Conservation (phyloP, 1,140 invertebrate species). For the Listronotus oregonensis region DNA sequence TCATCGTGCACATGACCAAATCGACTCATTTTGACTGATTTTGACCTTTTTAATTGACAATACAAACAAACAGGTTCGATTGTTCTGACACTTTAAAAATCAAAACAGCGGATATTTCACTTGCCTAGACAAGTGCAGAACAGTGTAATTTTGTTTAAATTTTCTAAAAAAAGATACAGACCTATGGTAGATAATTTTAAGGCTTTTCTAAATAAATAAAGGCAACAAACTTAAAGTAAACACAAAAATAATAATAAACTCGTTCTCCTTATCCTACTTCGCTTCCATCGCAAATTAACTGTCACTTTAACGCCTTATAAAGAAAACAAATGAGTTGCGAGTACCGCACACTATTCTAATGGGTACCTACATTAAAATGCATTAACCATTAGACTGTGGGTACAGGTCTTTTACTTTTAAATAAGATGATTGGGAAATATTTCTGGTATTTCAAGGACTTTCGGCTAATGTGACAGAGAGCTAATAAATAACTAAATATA, state of each 20-base stretch:
- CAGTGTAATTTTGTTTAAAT: too few relatives aligned
- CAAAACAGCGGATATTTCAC: too few relatives aligned
- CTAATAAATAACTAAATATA: not conserved
- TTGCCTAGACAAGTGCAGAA: too few relatives aligned
- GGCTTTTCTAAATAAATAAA: too few relatives aligned
- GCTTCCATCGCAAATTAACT: not conserved
- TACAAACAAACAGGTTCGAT: too few relatives aligned
- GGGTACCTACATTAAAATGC: conserved; percentile 9
- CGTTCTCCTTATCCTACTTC: conserved; percentile 18
- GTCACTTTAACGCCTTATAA: conserved; percentile 3
- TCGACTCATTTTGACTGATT: too few relatives aligned
- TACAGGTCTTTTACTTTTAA: conserved; percentile 20
- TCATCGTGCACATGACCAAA: too few relatives aligned
- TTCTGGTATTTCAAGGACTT: conserved; percentile 19
- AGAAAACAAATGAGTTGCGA: not conserved
- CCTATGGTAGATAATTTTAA: too few relatives aligned
- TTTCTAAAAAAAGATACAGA: too few relatives aligned
- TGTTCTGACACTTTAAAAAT: too few relatives aligned
- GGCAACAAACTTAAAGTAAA: conserved; percentile 7
- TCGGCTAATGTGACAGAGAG: not conserved
- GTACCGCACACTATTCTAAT: conserved; percentile 16
- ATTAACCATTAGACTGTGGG: conserved; percentile 8
- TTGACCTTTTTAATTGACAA: too few relatives aligned
- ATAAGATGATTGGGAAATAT: conserved; percentile 19
- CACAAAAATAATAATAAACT: not conserved